Evolutionary conservation across 2,888 invertebrate genomes (phyloP).

Genomic region (Hemaris fuciformis): DNA sequence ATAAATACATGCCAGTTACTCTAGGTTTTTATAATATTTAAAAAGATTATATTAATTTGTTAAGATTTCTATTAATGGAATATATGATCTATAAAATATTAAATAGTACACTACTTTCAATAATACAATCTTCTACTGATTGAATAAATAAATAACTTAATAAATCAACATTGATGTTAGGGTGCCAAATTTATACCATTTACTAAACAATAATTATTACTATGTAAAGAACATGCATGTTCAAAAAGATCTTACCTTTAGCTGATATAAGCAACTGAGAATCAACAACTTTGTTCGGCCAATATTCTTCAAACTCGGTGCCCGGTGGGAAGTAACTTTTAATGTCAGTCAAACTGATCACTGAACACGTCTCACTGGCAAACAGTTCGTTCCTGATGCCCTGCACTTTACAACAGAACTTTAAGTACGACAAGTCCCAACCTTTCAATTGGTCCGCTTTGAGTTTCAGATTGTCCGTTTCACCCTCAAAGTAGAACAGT

Average conservation of each 20-base stretch:
- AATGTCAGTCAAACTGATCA: constrained; percentile 94
- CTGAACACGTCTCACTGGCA: constrained; percentile 94
- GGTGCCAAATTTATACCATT: background rate
- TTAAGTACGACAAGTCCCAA: constrained; percentile 95
- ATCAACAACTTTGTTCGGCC: constrained; percentile 94
- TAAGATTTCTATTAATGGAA: too few species aligned
- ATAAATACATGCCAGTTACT: too few species aligned
- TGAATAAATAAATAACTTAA: too few species aligned
- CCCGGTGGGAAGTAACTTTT: constrained; percentile 95
- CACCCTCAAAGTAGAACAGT: constrained; percentile 92
- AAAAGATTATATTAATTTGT: too few species aligned
- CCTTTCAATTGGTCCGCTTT: constrained; percentile 93
- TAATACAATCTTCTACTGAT: too few species aligned
- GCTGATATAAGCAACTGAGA: constrained; percentile 88
- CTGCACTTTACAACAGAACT: constrained; percentile 97
- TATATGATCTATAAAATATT: too few species aligned
- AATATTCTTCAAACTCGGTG: constrained; percentile 95
- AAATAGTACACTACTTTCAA: too few species aligned
- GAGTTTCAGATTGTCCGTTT: constrained; percentile 94
- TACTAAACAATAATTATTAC: background rate
- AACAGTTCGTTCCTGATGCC: constrained; percentile 95
- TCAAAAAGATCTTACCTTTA: constrained; percentile 82
- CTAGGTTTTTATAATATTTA: too few species aligned
- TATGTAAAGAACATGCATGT: background rate
- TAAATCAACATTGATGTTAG: too few species aligned